Percentiles rank a stretch among this genome's conserved stretches.
phyloP scores from a whole-genome alignment of 2,113 vertebrate genomes.

The Scomber scombrus region DNA sequence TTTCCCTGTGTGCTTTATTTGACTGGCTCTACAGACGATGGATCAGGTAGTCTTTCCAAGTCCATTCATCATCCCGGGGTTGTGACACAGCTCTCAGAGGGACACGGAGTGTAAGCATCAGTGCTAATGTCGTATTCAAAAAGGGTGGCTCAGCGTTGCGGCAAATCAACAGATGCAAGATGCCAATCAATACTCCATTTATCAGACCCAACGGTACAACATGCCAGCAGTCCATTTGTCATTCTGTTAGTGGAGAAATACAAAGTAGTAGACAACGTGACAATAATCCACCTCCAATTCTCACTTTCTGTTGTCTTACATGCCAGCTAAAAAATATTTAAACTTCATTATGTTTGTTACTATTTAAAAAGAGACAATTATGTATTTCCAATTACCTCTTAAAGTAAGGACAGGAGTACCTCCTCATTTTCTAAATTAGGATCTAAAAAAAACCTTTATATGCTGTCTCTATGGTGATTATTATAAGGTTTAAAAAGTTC shows the following conservation, averaged over 20 bases:
- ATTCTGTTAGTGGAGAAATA: not conserved
- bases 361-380: too few relatives aligned
- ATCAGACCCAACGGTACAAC: constrained; percentile 2
- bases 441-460: too few relatives aligned
- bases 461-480: too few relatives aligned
- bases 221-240: not conserved
- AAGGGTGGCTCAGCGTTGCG: constrained; percentile 25
- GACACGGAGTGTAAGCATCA: constrained; percentile 1
- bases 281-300: not conserved
- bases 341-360: not conserved
- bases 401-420: too few relatives aligned
- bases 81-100: constrained; percentile 28
- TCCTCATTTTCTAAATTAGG: too few relatives aligned
- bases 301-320: not conserved
- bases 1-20: constrained; percentile 29
- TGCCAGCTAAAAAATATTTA: not conserved
- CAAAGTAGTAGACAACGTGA: not conserved
- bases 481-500: too few relatives aligned
- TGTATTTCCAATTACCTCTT: too few relatives aligned
- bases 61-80: constrained; percentile 38
- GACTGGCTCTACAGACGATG: not conserved
- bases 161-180: constrained; percentile 3
- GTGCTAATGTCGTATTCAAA: constrained; percentile 29
- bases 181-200: constrained; percentile 28
- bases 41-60: constrained; percentile 35